These are phyloP conservation scores for Trichechus manatus DNA, from an alignment of 2,113 vertebrate species.

Conservation along the genomic window DNA sequence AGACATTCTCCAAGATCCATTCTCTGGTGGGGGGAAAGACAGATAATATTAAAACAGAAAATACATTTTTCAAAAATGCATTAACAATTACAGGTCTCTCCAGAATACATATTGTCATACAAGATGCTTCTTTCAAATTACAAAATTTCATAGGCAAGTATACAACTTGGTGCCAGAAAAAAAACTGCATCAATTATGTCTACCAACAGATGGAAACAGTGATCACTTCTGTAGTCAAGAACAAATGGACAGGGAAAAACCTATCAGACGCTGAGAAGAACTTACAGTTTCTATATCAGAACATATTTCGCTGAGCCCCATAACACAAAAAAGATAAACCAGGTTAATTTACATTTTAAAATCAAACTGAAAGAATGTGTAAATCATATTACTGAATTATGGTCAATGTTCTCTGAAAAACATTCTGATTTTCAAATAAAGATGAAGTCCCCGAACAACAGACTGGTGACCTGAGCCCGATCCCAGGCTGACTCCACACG, in stretches of 20 bases:
- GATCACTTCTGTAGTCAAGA: constrained; percentile 42
- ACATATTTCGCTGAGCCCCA: not conserved
- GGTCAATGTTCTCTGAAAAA: not conserved
- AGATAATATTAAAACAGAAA: constrained; percentile 44
- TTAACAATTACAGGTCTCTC: constrained; percentile 31
- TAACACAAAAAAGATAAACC: not conserved
- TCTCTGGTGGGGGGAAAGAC: constrained; percentile 88
- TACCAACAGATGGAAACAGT: not conserved
- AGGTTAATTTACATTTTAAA: constrained; percentile 42
- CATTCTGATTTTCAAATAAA: constrained; percentile 31
- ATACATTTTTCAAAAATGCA: constrained; percentile 6
- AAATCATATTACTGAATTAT: not conserved
- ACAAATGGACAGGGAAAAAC: not conserved
- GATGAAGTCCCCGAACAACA: not conserved
- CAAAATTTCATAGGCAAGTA: constrained; percentile 38
- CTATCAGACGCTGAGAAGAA: not conserved
- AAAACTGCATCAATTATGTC: not conserved
- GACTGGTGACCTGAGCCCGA: not conserved
- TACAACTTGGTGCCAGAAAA: not conserved
- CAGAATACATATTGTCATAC: constrained; percentile 46
- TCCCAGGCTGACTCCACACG: not conserved
- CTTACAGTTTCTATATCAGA: not conserved
- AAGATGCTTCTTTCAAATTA: constrained; percentile 29
- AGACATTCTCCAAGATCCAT: constrained; percentile 99
- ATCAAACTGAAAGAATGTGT: not conserved